Percentiles rank a stretch among this genome's conserved stretches.
Evolutionary conservation across 2,113 vertebrate species (phyloP).

Genomic region (Microcebus tavaratra): DNA sequence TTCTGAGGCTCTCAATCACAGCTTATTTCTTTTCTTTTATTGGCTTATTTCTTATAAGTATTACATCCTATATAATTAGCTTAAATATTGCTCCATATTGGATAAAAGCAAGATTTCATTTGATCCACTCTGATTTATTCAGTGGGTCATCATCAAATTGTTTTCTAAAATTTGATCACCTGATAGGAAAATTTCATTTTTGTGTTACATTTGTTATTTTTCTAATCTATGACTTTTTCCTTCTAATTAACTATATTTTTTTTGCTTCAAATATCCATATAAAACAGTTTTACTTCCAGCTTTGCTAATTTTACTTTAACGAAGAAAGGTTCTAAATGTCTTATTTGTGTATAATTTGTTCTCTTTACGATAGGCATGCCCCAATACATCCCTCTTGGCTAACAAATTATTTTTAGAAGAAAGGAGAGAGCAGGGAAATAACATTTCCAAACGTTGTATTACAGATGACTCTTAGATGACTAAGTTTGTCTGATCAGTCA

Average conservation of each 20-base stretch:
- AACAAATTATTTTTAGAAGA: neutral
- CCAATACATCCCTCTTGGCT: neutral
- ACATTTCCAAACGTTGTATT: neutral
- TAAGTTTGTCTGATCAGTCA: neutral
- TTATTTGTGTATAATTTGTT: neutral
- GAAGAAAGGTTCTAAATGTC: neutral
- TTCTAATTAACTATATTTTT: neutral
- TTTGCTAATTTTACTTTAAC: conserved; percentile 39
- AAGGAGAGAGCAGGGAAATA: neutral
- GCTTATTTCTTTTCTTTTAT: neutral
- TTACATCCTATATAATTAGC: neutral
- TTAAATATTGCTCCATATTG: neutral
- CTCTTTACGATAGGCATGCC: neutral
- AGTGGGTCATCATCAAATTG: neutral
- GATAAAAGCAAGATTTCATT: neutral
- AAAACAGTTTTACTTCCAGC: neutral
- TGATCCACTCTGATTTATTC: neutral
- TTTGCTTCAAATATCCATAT: neutral
- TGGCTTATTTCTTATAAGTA: neutral
- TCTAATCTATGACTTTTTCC: neutral
- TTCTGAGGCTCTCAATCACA: neutral
- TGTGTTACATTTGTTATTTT: neutral
- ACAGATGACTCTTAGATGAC: neutral
- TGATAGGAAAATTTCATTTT: neutral
- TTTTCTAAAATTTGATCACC: neutral